These are phyloP conservation scores for Bombus ignitus DNA, from an alignment of 1,140 invertebrate species.

Conservation along the genomic window DNA sequence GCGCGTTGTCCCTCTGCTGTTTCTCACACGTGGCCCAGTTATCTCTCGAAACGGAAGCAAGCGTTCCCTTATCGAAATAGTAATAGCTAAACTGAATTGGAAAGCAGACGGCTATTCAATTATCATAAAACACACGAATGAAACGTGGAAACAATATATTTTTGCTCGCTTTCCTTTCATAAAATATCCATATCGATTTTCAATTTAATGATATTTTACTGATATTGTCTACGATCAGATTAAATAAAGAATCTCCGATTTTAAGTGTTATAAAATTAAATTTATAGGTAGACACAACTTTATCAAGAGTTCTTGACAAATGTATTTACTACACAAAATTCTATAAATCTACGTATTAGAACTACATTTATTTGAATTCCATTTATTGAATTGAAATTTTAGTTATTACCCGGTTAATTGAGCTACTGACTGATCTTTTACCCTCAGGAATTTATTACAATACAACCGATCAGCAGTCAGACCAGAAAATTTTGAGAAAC, in stretches of 20 bases:
- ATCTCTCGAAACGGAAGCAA: constrained; percentile 52
- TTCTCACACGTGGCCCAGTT: constrained; percentile 49
- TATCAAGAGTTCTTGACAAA: too few relatives aligned
- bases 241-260: background rate
- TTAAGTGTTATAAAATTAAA: background rate
- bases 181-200: background rate
- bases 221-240: background rate
- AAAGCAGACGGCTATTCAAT: constrained; percentile 21
- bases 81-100: constrained; percentile 35
- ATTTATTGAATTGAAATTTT: too few relatives aligned
- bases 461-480: too few relatives aligned
- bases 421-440: too few relatives aligned
- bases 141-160: background rate
- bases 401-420: too few relatives aligned
- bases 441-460: too few relatives aligned
- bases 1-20: constrained; percentile 19
- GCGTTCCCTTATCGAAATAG: constrained; percentile 34
- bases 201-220: background rate
- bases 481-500: background rate
- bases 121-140: constrained; percentile 6
- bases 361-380: too few relatives aligned
- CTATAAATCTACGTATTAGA: too few relatives aligned
- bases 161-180: background rate
- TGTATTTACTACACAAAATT: too few relatives aligned
- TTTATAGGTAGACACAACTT: too few relatives aligned